These are phyloP conservation scores for Aporophyla nigra DNA, from an alignment of 2,888 invertebrate species.

Conservation along the genomic window DNA sequence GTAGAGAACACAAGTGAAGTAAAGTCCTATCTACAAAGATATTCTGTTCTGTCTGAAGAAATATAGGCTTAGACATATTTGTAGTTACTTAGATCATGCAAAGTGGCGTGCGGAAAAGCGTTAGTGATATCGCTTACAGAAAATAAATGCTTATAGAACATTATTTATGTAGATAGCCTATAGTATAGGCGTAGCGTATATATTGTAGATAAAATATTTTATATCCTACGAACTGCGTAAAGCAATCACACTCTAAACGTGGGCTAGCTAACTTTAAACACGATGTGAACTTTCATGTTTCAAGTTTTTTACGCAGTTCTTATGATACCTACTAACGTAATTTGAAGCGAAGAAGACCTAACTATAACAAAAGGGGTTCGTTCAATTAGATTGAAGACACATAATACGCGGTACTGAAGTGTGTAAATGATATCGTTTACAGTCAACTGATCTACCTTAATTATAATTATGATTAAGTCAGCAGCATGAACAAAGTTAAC, in stretches of 20 bases:
- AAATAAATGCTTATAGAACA: conserved; percentile 6
- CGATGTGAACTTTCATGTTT: background rate
- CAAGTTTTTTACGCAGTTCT: conserved; percentile 12
- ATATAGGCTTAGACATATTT: conserved; percentile 25
- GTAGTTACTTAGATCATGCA: conserved; percentile 31
- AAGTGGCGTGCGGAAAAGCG: conserved; percentile 29
- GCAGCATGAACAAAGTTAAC: background rate
- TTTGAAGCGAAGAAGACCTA: conserved; percentile 45
- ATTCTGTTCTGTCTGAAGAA: background rate
- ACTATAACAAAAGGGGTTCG: conserved; percentile 28
- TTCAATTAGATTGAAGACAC: conserved; percentile 58
- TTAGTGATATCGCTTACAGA: conserved; percentile 13
- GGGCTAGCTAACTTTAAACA: background rate
- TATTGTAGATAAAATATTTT: conserved; percentile 27
- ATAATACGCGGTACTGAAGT: conserved; percentile 49
- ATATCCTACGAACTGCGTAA: conserved; percentile 3
- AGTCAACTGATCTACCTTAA: conserved; percentile 15
- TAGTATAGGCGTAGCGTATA: too few relatives aligned
- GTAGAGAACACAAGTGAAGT: background rate
- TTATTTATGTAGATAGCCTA: background rate
- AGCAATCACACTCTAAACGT: background rate
- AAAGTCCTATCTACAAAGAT: background rate
- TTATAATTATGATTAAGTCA: background rate
- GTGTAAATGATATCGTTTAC: conserved; percentile 55
- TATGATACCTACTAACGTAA: conserved; percentile 13